Conservation (phyloP, 2,113 vertebrate genomes). For the Etia nguti region DNA sequence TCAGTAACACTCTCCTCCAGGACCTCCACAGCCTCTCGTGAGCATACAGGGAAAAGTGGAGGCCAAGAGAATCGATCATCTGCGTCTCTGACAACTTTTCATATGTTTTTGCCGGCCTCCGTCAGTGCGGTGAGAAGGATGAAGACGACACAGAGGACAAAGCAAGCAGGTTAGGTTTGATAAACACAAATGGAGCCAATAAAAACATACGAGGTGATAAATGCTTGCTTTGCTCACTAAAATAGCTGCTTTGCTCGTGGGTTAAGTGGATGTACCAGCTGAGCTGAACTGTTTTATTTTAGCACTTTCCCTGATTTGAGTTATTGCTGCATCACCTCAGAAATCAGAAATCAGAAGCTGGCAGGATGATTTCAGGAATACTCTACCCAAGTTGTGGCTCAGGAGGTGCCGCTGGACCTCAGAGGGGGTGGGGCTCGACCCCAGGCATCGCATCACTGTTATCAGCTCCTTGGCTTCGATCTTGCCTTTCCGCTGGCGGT, state of each 20-base stretch:
- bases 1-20: background rate
- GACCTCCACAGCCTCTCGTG: background rate
- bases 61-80: background rate
- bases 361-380: accelerated
- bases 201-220: background rate
- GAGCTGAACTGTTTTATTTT: background rate
- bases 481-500: background rate
- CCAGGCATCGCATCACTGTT: background rate
- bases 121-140: background rate
- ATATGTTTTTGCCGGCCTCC: background rate
- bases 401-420: background rate
- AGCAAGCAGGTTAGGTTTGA: background rate
- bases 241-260: background rate
- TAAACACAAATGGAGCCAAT: background rate
- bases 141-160: background rate
- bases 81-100: background rate
- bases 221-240: background rate
- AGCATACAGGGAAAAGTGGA: background rate
- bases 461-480: background rate
- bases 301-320: background rate
- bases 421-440: background rate
- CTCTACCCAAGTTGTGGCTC: background rate
- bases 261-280: background rate
- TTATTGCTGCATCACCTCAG: background rate
- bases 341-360: background rate